A percentile compares a stretch with the other conserved stretches of the same genome.
These are phyloP conservation scores for Sinodicranocentrus sp. DNA, from an alignment of 2,888 invertebrate species.

Conservation along the genomic window DNA sequence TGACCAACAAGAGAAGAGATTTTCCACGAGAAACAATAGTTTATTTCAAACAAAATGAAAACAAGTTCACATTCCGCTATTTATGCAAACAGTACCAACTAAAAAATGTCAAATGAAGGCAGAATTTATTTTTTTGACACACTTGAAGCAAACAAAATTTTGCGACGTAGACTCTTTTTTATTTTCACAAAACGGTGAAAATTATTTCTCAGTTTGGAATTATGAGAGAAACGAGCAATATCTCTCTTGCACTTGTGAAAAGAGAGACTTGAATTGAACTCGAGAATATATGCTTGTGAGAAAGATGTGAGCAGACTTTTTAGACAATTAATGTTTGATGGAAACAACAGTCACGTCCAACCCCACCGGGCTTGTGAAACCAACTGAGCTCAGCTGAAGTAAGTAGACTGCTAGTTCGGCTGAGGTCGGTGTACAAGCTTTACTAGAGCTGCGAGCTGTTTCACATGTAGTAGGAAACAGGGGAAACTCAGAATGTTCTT, in stretches of 20 bases:
- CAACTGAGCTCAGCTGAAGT: constrained; percentile 72
- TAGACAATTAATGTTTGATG: constrained; percentile 69
- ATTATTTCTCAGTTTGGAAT: background rate
- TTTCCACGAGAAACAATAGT: too few species aligned
- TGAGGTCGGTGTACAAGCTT: constrained; percentile 23
- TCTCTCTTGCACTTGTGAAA: constrained; percentile 6
- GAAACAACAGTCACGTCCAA: constrained; percentile 74
- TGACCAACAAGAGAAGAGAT: too few species aligned
- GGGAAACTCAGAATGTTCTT: constrained; percentile 50
- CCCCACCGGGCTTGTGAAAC: constrained; percentile 76
- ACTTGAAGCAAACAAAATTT: too few species aligned
- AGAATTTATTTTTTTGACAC: too few species aligned
- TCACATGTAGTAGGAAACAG: constrained; percentile 16
- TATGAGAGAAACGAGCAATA: background rate
- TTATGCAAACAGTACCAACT: background rate
- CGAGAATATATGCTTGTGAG: constrained; percentile 8
- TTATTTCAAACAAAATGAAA: background rate
- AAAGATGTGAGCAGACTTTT: constrained; percentile 38
- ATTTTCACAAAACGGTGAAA: constrained; percentile 20
- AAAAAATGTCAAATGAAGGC: background rate
- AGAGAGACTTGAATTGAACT: background rate
- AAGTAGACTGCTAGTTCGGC: constrained; percentile 27
- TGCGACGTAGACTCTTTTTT: too few species aligned
- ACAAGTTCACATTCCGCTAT: constrained; percentile 1
- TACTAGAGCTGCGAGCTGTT: constrained; percentile 15